Conservation (phyloP, 64 coral and sea anemone species). For the Stichodactyla mertensii region DNA sequence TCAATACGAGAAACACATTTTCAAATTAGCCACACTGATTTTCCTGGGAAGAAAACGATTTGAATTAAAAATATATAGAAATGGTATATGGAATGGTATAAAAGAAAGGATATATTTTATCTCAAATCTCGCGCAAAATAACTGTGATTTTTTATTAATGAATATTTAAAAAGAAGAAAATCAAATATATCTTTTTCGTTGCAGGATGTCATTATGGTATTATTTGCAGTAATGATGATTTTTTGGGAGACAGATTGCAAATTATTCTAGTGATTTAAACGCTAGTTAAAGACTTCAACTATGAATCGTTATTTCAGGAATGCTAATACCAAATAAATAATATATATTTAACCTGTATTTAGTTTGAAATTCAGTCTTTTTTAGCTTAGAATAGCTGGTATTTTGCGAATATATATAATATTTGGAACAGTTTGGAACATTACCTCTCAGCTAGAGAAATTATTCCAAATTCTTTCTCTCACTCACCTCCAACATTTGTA, state of each 20-base stretch:
- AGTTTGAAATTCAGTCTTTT: not conserved
- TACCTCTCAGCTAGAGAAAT: not conserved
- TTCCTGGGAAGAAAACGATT: not conserved
- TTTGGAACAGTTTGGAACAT: not conserved
- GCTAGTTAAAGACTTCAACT: not conserved
- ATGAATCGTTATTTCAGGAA: not conserved
- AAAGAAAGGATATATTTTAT: not conserved
- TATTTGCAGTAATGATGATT: not conserved
- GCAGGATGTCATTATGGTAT: not conserved
- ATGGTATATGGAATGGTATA: too few relatives aligned
- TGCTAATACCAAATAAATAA: not conserved
- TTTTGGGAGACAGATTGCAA: not conserved
- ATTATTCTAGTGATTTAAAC: not conserved
- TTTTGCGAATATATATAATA: slow-evolving; percentile 11
- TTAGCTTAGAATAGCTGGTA: not conserved
- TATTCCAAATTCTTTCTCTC: too few relatives aligned
- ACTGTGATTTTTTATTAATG: not conserved
- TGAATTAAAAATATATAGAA: not conserved
- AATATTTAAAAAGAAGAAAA: not conserved
- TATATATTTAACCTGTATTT: not conserved
- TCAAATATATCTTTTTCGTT: not conserved
- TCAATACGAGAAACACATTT: not conserved
- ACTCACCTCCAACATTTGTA: slow-evolving; percentile 81
- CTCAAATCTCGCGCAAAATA: not conserved
- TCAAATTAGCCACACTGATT: not conserved